Evolutionary conservation across 2,888 invertebrate species (phyloP).

Genomic region (Ditula angustiorana): DNA sequence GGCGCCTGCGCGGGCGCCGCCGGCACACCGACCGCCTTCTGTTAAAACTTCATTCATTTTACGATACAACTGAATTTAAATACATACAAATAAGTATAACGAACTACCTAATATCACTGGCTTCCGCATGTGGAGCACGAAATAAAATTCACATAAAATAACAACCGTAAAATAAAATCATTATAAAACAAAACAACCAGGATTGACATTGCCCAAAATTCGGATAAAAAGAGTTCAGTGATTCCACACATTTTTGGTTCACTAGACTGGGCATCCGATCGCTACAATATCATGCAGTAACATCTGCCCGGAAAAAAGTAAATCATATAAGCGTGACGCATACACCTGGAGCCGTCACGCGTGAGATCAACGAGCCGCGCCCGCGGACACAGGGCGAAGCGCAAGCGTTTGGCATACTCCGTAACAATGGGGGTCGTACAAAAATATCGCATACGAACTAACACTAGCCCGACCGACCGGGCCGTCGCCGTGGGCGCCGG

Average conservation of each 20-base stretch:
- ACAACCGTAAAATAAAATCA: conserved; percentile 78
- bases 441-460: conserved; percentile 51
- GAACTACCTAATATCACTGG: conserved; percentile 81
- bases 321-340: conserved; percentile 23
- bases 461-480: background rate
- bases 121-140: conserved; percentile 68
- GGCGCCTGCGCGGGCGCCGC: background rate
- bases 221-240: conserved; percentile 49
- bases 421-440: conserved; percentile 46
- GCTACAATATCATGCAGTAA: no score
- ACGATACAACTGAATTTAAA: conserved; percentile 53
- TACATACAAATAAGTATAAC: conserved; percentile 58
- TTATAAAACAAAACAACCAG: conserved; percentile 73
- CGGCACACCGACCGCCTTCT: conserved; percentile 20
- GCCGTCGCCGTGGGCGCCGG: conserved; percentile 10
- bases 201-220: conserved; percentile 60
- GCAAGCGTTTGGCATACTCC: conserved; percentile 41
- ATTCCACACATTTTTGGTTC: background rate
- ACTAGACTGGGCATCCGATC: background rate
- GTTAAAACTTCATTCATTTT: conserved; percentile 47
- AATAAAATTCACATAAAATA: conserved; percentile 81
- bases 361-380: conserved; percentile 37
- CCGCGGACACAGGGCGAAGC: conserved; percentile 23
- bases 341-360: conserved; percentile 5
- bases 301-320: conserved; percentile 10